Conservation (phyloP, 2,888 invertebrate genomes). For the Thera britannica region DNA sequence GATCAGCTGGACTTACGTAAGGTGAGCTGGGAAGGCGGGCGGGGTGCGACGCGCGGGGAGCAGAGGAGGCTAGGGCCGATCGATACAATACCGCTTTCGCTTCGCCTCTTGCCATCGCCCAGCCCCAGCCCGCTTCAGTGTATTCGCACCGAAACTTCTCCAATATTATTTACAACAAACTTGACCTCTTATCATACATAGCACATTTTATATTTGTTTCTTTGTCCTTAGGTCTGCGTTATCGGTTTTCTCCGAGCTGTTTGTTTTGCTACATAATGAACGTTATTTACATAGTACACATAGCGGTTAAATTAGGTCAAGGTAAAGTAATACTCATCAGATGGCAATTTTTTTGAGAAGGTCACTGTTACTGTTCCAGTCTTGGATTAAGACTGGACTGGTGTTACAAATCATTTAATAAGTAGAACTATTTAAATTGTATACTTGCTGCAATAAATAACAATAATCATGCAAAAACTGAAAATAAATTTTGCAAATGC, state of each 20-base stretch:
- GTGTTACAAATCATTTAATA: too few relatives aligned
- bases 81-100: constrained; percentile 80
- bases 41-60: constrained; percentile 53
- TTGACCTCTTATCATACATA: constrained; percentile 32
- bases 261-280: constrained; percentile 29
- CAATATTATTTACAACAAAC: constrained; percentile 39
- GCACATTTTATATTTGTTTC: constrained; percentile 23
- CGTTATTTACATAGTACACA: constrained; percentile 32
- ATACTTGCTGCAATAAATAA: neutral
- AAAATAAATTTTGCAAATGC: too few relatives aligned
- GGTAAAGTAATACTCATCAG: constrained; percentile 34
- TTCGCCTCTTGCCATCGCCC: constrained; percentile 72
- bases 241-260: constrained; percentile 25
- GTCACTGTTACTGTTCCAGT: constrained; percentile 17
- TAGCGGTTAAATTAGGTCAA: constrained; percentile 44
- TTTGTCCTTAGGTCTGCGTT: constrained; percentile 14
- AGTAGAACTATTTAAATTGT: too few relatives aligned
- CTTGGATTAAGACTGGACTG: neutral
- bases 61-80: constrained; percentile 74
- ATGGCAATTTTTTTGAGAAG: constrained; percentile 35
- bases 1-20: constrained; percentile 84
- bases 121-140: constrained; percentile 63
- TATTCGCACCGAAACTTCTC: constrained; percentile 56
- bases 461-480: too few relatives aligned
- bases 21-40: constrained; percentile 62